phyloP scores from a whole-genome alignment of 2,797 vertebrate species.

The Astyanax mexicanus region DNA sequence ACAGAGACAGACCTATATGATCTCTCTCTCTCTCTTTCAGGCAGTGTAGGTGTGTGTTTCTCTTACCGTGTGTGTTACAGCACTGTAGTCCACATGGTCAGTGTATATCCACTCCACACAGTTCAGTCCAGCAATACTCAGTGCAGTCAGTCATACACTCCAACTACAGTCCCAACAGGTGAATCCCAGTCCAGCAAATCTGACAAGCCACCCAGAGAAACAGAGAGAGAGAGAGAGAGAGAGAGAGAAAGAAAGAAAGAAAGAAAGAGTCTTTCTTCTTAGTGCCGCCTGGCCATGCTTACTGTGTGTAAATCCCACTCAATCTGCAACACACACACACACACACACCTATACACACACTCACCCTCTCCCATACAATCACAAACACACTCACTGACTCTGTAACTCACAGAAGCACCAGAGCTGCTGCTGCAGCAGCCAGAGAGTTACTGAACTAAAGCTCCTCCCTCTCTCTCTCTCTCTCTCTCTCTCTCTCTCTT shows the following conservation, averaged over 20 bases:
- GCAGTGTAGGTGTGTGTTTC: background rate
- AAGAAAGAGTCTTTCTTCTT: background rate
- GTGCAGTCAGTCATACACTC: background rate
- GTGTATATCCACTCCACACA: constrained; percentile 37
- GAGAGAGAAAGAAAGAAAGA: background rate
- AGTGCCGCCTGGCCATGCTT: constrained; percentile 39
- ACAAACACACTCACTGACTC: constrained; percentile 19
- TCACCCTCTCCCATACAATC: background rate
- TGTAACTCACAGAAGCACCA: background rate
- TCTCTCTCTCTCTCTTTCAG: background rate
- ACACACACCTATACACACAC: constrained; percentile 14
- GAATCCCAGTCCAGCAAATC: constrained; percentile 10
- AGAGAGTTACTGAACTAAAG: constrained; percentile 12
- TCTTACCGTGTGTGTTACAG: constrained; percentile 50
- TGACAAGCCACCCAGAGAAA: background rate
- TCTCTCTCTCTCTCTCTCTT: constrained; percentile 27
- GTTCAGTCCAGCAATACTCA: background rate
- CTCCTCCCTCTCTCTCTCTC: constrained; percentile 16
- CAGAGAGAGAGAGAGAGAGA: background rate
- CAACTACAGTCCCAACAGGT: constrained; percentile 12
- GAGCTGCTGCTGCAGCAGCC: constrained; percentile 12
- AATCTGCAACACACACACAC: constrained; percentile 19
- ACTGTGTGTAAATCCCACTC: constrained; percentile 3
- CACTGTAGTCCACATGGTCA: constrained; percentile 32
- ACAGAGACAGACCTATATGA: background rate